Evolutionary conservation across 2,113 vertebrate species (phyloP).

Genomic region (Anguilla japonica): DNA sequence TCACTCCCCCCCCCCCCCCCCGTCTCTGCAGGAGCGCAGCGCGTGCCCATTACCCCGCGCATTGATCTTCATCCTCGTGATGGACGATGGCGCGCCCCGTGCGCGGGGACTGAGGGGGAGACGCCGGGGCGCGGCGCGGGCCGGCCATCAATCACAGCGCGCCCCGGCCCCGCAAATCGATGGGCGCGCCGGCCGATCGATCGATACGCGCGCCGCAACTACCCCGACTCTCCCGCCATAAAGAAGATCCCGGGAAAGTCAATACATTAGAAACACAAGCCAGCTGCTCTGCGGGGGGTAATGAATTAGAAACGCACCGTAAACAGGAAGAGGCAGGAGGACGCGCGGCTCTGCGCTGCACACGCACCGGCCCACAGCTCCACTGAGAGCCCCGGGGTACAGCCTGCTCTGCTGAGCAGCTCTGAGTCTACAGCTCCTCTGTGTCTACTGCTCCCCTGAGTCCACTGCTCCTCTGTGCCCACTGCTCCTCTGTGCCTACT

Average conservation of each 20-base stretch:
- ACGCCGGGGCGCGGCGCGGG: not conserved
- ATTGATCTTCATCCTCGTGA: constrained; percentile 49
- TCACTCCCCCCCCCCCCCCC: not conserved
- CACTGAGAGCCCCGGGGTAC: not conserved
- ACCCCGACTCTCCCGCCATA: constrained; percentile 35
- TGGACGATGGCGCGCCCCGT: constrained; percentile 35
- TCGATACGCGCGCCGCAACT: constrained; percentile 53
- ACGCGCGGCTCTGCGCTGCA: not conserved
- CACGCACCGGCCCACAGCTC: not conserved
- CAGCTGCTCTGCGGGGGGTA: constrained; percentile 30
- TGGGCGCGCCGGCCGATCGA: constrained; percentile 55
- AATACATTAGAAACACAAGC: constrained; percentile 41
- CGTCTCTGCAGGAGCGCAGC: not conserved
- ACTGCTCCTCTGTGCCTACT: too few species aligned
- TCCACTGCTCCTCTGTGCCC: too few species aligned
- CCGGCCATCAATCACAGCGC: constrained; percentile 53
- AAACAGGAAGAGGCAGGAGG: not conserved
- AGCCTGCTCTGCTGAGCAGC: not conserved
- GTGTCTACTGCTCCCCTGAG: too few species aligned
- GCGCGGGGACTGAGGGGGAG: constrained; percentile 21
- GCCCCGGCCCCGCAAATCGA: constrained; percentile 54
- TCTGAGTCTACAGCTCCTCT: too few species aligned
- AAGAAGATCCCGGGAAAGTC: constrained; percentile 31
- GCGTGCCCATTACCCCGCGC: constrained; percentile 42
- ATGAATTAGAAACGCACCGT: not conserved